Evolutionary conservation across 2,113 vertebrate genomes (phyloP).

Genomic region (Callaeas wilsoni): DNA sequence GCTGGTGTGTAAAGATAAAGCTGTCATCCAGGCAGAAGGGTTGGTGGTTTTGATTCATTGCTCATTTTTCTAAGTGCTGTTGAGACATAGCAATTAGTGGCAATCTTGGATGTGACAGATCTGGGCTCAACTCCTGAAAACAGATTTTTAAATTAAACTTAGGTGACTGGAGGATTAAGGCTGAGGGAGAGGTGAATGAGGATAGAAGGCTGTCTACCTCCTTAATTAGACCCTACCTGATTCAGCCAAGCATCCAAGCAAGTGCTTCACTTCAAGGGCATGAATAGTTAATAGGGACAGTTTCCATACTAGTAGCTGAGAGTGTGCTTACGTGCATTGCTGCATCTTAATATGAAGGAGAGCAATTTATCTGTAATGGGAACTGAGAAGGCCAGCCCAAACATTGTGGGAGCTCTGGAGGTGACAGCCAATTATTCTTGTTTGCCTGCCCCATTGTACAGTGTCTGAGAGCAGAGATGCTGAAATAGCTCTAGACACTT

Average conservation of each 20-base stretch:
- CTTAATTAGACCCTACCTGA: constrained; percentile 39
- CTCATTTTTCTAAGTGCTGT: background rate
- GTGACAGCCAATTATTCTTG: background rate
- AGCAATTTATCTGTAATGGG: background rate
- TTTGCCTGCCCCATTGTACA: background rate
- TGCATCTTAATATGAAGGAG: background rate
- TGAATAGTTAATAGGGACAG: background rate
- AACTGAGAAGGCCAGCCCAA: background rate
- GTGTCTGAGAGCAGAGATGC: background rate
- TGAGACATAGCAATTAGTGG: constrained; percentile 43
- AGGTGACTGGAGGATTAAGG: constrained; percentile 10
- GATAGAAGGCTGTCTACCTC: background rate
- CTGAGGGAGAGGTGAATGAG: background rate
- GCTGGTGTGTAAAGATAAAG: background rate
- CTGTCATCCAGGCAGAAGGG: background rate
- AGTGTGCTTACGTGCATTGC: background rate
- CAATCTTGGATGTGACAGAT: constrained; percentile 1
- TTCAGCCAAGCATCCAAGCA: constrained; percentile 30
- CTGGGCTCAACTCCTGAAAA: constrained; percentile 6
- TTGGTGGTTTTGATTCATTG: constrained; percentile 8
- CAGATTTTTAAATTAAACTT: constrained; percentile 44
- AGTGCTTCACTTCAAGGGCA: constrained; percentile 30
- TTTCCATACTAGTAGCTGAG: background rate
- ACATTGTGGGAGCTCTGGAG: background rate
- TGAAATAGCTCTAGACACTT: background rate